A percentile compares a stretch with the other conserved stretches of the same genome.
Evolutionary conservation across 2,797 vertebrate species (phyloP).

Genomic region (Onychomys arenicola): DNA sequence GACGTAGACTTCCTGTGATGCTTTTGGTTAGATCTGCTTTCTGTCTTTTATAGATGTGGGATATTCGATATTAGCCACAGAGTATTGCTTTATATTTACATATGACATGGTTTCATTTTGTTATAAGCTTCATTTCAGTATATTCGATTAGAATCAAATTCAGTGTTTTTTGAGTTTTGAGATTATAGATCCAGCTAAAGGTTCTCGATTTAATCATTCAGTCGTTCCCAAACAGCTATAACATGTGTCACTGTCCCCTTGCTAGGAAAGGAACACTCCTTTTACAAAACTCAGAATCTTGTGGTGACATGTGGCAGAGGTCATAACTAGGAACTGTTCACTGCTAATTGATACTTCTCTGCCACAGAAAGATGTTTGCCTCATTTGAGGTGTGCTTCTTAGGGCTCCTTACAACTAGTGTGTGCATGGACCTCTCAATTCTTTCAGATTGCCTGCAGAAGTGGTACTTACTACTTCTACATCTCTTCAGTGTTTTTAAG

Average conservation of each 20-base stretch:
- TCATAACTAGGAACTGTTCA: neutral
- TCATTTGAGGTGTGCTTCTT: fast-evolving
- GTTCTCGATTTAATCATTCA: neutral
- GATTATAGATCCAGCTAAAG: neutral
- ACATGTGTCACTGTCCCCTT: neutral
- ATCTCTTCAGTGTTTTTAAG: neutral
- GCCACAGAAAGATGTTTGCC: neutral
- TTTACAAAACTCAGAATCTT: neutral
- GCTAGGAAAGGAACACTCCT: neutral
- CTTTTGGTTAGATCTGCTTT: slow-evolving; percentile 50
- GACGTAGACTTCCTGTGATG: neutral
- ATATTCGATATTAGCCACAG: slow-evolving; percentile 23
- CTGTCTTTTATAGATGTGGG: neutral
- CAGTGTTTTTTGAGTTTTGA: slow-evolving; percentile 40
- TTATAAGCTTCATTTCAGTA: slow-evolving; percentile 37
- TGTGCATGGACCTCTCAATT: neutral
- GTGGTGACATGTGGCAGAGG: neutral
- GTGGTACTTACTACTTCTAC: neutral
- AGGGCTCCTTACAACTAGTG: neutral
- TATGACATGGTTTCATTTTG: neutral
- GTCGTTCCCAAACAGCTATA: neutral
- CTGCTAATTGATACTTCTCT: neutral
- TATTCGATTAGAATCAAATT: slow-evolving; percentile 19
- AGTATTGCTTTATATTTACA: neutral
- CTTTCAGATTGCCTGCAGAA: neutral